A percentile compares a stretch with the other conserved stretches of the same genome.
phyloP scores from a whole-genome alignment of 2,888 invertebrate species.

The Hymenopus coronatus region DNA sequence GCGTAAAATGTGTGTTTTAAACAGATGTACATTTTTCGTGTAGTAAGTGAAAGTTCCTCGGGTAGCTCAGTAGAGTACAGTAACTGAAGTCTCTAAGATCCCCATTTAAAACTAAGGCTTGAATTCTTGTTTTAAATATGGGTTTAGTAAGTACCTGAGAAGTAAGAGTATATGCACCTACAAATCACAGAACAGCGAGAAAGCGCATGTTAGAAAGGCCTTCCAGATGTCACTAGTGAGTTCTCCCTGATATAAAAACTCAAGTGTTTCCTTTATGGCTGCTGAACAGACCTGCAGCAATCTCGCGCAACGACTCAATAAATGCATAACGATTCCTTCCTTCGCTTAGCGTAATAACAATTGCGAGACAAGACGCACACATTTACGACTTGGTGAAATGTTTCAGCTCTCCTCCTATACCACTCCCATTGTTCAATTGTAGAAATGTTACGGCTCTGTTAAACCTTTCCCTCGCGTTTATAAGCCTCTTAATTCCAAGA shows the following conservation, averaged over 20 bases:
- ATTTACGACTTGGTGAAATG: neutral
- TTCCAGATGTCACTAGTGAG: neutral
- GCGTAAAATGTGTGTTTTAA: too few species aligned
- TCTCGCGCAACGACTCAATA: neutral
- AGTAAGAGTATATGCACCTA: too few species aligned
- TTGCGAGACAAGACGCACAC: neutral
- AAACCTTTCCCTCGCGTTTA: neutral
- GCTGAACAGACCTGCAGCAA: neutral
- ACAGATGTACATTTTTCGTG: too few species aligned
- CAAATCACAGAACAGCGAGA: too few species aligned
- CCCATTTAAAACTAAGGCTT: too few species aligned
- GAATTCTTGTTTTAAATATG: too few species aligned
- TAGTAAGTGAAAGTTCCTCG: too few species aligned
- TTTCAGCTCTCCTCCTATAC: neutral
- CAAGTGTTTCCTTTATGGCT: neutral
- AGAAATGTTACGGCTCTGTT: neutral
- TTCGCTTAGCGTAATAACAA: neutral
- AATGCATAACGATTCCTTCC: neutral
- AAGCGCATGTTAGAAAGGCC: too few species aligned
- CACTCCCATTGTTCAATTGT: neutral
- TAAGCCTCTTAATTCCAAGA: neutral
- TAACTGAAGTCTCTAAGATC: too few species aligned
- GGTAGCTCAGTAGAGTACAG: too few species aligned
- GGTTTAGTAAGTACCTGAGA: too few species aligned
- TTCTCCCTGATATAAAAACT: neutral